Percentiles rank a stretch among this genome's conserved stretches.
Evolutionary conservation across 2,797 vertebrate species (phyloP).

Genomic region (Alca torda): DNA sequence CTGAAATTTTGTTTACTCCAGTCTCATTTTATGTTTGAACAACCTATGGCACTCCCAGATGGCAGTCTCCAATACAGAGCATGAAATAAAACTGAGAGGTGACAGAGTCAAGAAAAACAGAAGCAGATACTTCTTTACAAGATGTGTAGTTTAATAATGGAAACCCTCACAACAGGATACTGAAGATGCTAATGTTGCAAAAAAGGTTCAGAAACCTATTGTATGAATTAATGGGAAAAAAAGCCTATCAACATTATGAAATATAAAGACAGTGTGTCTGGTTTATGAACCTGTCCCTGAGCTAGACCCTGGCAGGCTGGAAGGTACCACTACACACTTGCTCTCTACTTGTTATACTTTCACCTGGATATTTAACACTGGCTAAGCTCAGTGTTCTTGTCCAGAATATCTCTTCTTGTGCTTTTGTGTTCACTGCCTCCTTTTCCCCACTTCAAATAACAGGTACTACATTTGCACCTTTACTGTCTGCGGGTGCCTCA

Average conservation of each 20-base stretch:
- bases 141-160: neutral
- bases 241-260: neutral
- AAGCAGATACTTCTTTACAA: neutral
- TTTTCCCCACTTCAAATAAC: neutral
- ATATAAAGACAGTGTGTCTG: neutral
- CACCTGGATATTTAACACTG: neutral
- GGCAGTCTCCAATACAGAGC: neutral
- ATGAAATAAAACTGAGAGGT: neutral
- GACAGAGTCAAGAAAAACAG: neutral
- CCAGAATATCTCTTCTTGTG: neutral
- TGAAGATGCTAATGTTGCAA: neutral
- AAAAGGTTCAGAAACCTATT: neutral
- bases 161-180: neutral
- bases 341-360: neutral
- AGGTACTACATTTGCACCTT: neutral
- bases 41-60: neutral
- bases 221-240: neutral
- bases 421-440: neutral
- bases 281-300: neutral
- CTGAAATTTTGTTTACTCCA: neutral
- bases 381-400: neutral
- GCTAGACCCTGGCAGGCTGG: neutral
- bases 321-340: neutral
- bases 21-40: neutral
- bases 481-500: neutral